Evolutionary conservation across 2,888 invertebrate species (phyloP), one percentile per base, ranked within the genome.

Genomic region (Eilema griseolum): DNA sequence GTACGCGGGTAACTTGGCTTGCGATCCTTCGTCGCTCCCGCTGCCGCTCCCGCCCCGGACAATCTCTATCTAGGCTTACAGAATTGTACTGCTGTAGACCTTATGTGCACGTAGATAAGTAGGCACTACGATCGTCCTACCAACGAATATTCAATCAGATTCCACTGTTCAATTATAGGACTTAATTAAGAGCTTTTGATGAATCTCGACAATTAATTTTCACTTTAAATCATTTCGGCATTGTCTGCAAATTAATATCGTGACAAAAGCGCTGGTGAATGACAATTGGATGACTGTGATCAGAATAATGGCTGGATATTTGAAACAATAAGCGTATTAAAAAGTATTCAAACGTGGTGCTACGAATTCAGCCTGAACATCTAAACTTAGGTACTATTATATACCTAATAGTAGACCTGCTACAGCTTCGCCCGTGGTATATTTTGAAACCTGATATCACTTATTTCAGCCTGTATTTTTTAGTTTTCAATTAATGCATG

Each of bases 171-270:
- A 69, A 72, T 75, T 72, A 70, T 72, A 70, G 73, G 72, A 77
- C 67, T 79, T 80, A 80, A 85, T 83, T 84, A 81, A 79, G 76
- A 75, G 77, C 76, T 74, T 75, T 70, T 76, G 76, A 82, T 78
- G 83, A 83, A 84, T 79, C 68, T 72, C 81, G 76, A 70, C 69
- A 77, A 81, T 81, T 81, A 77, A 85, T 80, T 83, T 85, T 82
- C 74, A 71, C 77, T 78, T 83, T 81, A 81, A 85, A 86, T 87
- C 81, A 86, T 86, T 83, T 79, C 77, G 75, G 70, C 78, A 82
- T 86, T 86, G 87, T 87, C 76, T 78, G 74, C 78, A 81, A 85
- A 86, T 87, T 86, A 83, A 82, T 79, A 80, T 82, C 80, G 76
- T 83, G 73, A 78, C 78, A 75, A 79, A 82, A 83, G 82, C 78